Evolutionary conservation across 2,113 vertebrate species (phyloP).

Genomic region (Anser cygnoides): DNA sequence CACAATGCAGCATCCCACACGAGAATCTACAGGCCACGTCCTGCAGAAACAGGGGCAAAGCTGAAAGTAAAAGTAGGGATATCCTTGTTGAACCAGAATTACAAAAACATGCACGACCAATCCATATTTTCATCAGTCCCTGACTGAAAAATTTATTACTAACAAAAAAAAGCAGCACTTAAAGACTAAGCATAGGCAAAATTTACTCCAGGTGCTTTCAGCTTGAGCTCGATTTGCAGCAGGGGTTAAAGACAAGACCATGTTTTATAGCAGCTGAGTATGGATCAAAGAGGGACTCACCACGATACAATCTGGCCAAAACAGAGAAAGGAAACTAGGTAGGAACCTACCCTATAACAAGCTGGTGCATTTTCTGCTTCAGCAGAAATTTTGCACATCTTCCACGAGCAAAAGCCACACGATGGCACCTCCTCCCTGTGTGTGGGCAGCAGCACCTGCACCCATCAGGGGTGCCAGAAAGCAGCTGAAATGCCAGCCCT

Average conservation of each 20-base stretch:
- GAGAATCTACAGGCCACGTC: not conserved
- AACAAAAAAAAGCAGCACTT: not conserved
- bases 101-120: not conserved
- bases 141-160: not conserved
- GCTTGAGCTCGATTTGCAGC: not conserved
- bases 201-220: not conserved
- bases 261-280: not conserved
- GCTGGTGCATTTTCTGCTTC: not conserved
- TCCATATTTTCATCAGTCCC: not conserved
- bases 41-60: not conserved
- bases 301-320: not conserved
- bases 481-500: not conserved
- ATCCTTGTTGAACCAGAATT: not conserved
- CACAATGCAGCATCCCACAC: not conserved
- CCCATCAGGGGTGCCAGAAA: not conserved
- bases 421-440: not conserved
- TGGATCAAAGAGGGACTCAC: not conserved
- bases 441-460: fast-evolving
- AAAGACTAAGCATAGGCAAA: not conserved
- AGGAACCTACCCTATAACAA: not conserved
- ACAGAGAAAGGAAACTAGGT: not conserved
- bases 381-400: not conserved
- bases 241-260: not conserved
- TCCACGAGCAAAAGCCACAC: not conserved
- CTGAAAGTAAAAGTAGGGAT: not conserved